Evolutionary conservation across 1,140 invertebrate species (phyloP), one percentile per base, ranked within the genome.

Genomic region (Doryteuthis pealeii): DNA sequence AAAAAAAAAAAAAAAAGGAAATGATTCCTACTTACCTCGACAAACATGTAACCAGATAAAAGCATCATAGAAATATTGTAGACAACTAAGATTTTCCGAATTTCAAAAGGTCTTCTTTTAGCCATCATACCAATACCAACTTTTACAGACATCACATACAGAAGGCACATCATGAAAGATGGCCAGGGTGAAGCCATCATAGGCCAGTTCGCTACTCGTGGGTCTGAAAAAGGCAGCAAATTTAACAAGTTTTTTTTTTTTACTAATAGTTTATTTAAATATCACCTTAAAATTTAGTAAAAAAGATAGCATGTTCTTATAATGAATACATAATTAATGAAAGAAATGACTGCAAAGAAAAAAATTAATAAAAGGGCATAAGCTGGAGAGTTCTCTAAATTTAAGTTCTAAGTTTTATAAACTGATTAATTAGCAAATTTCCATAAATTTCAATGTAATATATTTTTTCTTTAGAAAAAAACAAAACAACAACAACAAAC

Each of bases 11-110:
- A 1, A 49, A 22, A 49, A 49, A 49, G 22, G 22, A 49, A 49
- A 49, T 49, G 45, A 15, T 6, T 62, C 26, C 54, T 15, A 62
- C 58, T 79, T 79, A 85, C 85, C 80, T 86, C 85, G 80, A 79
- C 77, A 71, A 82, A 81, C 62, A 96, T 88, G 92, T 93, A 95
- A 68, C 90, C 87, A 81, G 93, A 94, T 83, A 95, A 93, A 82
- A 95, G 81, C 70, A 96, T 93, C 91, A 96, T 93, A 78, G 93
- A 90, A 74, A 93, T 89, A 89, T 97, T 97, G 88, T 97, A 97
- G 70, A 91, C 87, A 84, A 96, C 91, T 78, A 96, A 90, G 33
- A 93, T 89, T 76, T 92, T 91, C 79, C 94, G 91, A 28, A 96
- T 89, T 77, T 95, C 91, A 84, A 93, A 93, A 4, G 95, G 93